Conservation (phyloP, 2,113 vertebrate genomes). For the Nothocercus julius region DNA sequence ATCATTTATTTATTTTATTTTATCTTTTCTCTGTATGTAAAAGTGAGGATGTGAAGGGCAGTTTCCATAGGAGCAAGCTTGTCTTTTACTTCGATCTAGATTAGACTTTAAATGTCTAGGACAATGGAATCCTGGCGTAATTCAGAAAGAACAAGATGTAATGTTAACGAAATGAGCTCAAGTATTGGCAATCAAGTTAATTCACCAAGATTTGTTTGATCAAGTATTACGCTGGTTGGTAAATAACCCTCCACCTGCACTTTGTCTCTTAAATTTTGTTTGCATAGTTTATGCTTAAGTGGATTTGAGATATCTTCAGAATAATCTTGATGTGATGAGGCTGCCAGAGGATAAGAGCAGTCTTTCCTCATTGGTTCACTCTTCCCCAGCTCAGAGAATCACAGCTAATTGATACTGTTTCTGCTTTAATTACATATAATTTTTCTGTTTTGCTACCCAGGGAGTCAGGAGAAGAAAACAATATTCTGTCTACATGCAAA, state of each 20-base stretch:
- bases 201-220: constrained; percentile 37
- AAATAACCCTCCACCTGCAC: constrained; percentile 62
- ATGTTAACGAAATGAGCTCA: constrained; percentile 4
- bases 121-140: background rate
- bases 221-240: background rate
- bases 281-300: constrained; percentile 52
- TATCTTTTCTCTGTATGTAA: background rate
- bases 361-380: constrained; percentile 75
- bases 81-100: background rate
- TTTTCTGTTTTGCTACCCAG: constrained; percentile 82
- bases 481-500: constrained; percentile 78
- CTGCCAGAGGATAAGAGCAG: constrained; percentile 69
- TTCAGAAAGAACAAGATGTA: background rate
- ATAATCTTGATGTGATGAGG: constrained; percentile 65
- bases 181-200: constrained; percentile 35
- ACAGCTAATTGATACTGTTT: constrained; percentile 82
- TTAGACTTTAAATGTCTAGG: constrained; percentile 9
- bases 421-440: constrained; percentile 83
- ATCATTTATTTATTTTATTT: background rate
- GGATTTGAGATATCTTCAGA: constrained; percentile 65
- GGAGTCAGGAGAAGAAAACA: constrained; percentile 81
- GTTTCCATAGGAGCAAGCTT: background rate
- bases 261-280: constrained; percentile 52
- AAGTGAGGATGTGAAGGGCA: background rate
- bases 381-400: constrained; percentile 76